A percentile compares a stretch with the other conserved stretches of the same genome.
phyloP scores from a whole-genome alignment of 2,113 vertebrate species.

The Corydoras sp. region DNA sequence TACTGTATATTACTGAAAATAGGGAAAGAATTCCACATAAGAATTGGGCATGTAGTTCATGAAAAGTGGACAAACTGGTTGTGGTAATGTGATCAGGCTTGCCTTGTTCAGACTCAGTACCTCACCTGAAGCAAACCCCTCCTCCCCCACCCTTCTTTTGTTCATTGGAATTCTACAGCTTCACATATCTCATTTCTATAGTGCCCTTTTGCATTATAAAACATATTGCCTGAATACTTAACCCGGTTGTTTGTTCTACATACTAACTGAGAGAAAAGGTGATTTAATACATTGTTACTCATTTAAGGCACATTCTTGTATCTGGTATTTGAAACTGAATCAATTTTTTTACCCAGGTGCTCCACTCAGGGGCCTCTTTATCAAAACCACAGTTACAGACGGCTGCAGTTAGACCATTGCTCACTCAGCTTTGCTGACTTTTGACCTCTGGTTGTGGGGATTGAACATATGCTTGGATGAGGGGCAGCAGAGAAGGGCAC shows the following conservation, averaged over 20 bases:
- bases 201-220: slow-evolving; percentile 10
- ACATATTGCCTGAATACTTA: not conserved
- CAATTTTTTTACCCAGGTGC: not conserved
- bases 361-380: slow-evolving; percentile 1
- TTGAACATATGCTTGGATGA: slow-evolving; percentile 47
- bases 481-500: slow-evolving; percentile 37
- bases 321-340: slow-evolving; percentile 3
- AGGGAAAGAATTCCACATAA: too few relatives aligned
- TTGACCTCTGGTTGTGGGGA: slow-evolving; percentile 48
- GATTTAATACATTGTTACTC: not conserved
- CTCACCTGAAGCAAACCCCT: slow-evolving; percentile 35
- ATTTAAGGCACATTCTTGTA: not conserved
- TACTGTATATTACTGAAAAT: too few relatives aligned
- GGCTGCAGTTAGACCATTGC: slow-evolving; percentile 37
- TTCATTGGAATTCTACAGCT: slow-evolving; percentile 52
- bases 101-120: slow-evolving; percentile 42
- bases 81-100: slow-evolving; percentile 38
- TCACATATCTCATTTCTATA: slow-evolving; percentile 31
- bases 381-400: slow-evolving; percentile 32
- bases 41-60: not conserved
- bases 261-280: not conserved
- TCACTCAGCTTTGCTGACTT: slow-evolving; percentile 47
- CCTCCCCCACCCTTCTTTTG: slow-evolving; percentile 28
- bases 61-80: slow-evolving; percentile 36
- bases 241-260: not conserved